Evolutionary conservation across 1,140 invertebrate genomes (phyloP).

Genomic region (Drosophila neocordata): DNA sequence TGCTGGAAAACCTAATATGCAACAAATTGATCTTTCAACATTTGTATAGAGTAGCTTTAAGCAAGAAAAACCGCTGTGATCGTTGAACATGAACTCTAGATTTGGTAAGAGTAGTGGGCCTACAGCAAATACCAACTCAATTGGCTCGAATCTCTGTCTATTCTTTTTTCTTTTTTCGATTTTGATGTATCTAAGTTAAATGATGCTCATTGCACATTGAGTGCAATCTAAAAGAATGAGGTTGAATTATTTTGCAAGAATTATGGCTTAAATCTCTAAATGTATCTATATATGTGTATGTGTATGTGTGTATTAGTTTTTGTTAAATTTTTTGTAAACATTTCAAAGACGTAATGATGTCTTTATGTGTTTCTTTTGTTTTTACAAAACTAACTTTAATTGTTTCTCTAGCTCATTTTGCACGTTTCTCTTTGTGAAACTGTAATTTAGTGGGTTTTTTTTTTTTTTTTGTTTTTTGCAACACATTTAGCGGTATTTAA

Average conservation of each 20-base stretch:
- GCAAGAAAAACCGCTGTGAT: background rate
- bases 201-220: constrained; percentile 46
- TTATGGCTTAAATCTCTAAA: constrained; percentile 41
- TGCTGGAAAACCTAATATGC: too few relatives aligned
- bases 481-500: constrained; percentile 5
- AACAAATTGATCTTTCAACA: too few relatives aligned
- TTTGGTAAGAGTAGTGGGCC: background rate
- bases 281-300: background rate
- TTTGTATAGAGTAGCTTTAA: too few relatives aligned
- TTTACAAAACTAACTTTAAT: constrained; percentile 29
- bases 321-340: constrained; percentile 32
- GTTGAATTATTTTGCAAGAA: constrained; percentile 57
- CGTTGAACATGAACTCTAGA: background rate
- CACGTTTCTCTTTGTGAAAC: constrained; percentile 47
- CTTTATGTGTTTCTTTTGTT: constrained; percentile 18
- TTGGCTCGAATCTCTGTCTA: background rate
- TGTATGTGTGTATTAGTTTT: background rate
- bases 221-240: constrained; percentile 54
- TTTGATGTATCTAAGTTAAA: constrained; percentile 5
- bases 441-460: constrained; percentile 5
- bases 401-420: constrained; percentile 38
- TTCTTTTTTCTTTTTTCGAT: background rate
- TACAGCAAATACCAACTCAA: background rate
- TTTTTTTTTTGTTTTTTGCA: constrained; percentile 9
- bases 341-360: constrained; percentile 8